A percentile compares a stretch with the other conserved stretches of the same genome.
Evolutionary conservation across 2,113 vertebrate genomes (phyloP).

Genomic region (Globicephala melas): DNA sequence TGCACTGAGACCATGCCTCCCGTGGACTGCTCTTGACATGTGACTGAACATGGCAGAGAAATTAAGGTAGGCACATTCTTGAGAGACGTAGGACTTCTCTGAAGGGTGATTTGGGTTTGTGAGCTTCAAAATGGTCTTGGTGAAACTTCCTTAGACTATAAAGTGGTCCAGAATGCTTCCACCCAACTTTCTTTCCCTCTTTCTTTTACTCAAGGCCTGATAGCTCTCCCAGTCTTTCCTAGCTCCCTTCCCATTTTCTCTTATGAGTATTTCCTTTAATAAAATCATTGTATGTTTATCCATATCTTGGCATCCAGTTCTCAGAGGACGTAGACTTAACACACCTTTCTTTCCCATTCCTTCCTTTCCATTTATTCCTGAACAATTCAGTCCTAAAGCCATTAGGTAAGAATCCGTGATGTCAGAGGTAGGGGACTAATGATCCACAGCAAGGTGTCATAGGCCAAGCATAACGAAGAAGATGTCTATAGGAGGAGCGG

Average conservation of each 20-base stretch:
- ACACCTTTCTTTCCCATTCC: neutral
- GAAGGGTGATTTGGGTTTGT: neutral
- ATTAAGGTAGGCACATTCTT: neutral
- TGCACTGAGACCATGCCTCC: neutral
- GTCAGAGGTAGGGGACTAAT: neutral
- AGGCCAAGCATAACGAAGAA: neutral
- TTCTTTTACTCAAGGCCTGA: neutral
- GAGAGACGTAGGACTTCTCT: neutral
- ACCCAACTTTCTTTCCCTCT: neutral
- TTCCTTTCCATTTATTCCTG: neutral
- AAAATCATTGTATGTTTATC: no score
- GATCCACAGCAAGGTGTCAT: neutral
- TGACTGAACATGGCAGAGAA: neutral
- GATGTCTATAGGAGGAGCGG: no score
- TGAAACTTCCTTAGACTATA: neutral
- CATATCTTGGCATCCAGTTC: neutral
- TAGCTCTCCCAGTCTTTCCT: no score
- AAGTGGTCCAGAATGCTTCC: neutral
- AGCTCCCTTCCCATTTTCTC: no score
- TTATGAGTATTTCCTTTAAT: no score
- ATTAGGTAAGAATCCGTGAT: neutral
- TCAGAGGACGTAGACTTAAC: neutral
- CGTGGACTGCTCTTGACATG: neutral
- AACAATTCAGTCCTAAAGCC: neutral
- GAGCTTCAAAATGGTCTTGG: neutral